A percentile compares a stretch with the other conserved stretches of the same genome.
These are phyloP conservation scores for Pterophyllum scalare DNA, from an alignment of 2,113 vertebrate species.

Conservation along the genomic window DNA sequence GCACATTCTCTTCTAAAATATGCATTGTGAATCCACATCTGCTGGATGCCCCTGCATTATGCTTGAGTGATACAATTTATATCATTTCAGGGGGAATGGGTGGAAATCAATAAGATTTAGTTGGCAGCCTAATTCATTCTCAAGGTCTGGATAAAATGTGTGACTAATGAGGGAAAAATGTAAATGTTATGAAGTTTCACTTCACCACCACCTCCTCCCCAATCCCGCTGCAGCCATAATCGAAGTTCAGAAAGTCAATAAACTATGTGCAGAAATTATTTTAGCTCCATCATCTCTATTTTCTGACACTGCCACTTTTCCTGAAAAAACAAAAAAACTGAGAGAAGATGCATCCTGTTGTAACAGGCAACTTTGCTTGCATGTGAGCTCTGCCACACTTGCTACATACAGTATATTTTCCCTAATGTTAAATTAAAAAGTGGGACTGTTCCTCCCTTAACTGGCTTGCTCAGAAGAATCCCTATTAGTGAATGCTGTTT, in stretches of 20 bases:
- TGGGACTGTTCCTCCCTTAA: background rate
- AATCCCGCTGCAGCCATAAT: slow-evolving; percentile 44
- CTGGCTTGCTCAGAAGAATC: slow-evolving; percentile 4
- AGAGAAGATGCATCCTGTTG: background rate
- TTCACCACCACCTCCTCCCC: background rate
- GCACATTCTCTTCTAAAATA: slow-evolving; percentile 51
- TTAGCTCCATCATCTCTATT: slow-evolving; percentile 7
- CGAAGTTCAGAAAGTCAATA: slow-evolving; percentile 56
- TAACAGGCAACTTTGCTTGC: background rate
- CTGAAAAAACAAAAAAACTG: background rate
- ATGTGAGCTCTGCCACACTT: background rate
- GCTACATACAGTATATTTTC: background rate
- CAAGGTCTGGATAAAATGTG: slow-evolving; percentile 71
- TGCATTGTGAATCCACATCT: slow-evolving; percentile 56
- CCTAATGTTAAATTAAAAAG: background rate
- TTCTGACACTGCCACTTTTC: slow-evolving; percentile 24
- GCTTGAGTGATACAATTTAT: slow-evolving; percentile 69
- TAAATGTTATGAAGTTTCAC: slow-evolving; percentile 65
- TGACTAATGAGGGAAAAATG: slow-evolving; percentile 72
- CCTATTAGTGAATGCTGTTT: slow-evolving; percentile 39
- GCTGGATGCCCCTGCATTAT: slow-evolving; percentile 47
- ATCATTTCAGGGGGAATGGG: slow-evolving; percentile 50
- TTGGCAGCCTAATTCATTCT: slow-evolving; percentile 72
- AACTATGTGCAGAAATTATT: slow-evolving; percentile 32
- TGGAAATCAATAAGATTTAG: slow-evolving; percentile 68